These are phyloP conservation scores for Pyrocephalus nanus DNA, from an alignment of 2,797 vertebrate genomes.

Conservation along the genomic window DNA sequence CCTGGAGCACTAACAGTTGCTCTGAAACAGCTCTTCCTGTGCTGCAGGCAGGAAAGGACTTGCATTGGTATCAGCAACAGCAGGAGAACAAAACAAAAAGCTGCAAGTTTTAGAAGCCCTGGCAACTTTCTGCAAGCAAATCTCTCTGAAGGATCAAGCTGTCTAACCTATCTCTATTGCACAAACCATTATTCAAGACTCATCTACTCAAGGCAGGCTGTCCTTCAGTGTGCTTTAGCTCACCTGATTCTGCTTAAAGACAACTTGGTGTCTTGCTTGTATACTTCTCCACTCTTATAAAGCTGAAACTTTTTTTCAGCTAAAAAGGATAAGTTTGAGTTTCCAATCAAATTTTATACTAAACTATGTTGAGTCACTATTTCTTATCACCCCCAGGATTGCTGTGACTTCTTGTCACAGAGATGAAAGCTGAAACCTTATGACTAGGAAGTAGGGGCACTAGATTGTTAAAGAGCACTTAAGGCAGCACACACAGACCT, in stretches of 20 bases:
- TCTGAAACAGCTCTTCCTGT: neutral
- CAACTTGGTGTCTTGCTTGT: neutral
- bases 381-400: neutral
- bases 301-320: neutral
- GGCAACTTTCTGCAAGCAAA: neutral
- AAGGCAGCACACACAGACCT: neutral
- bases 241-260: neutral
- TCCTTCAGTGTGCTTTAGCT: neutral
- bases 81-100: neutral
- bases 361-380: neutral
- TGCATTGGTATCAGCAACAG: neutral
- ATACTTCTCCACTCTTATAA: neutral
- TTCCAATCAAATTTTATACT: neutral
- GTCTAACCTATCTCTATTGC: neutral
- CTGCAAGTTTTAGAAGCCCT: neutral
- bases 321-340: neutral
- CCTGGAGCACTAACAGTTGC: neutral
- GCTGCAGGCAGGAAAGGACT: neutral
- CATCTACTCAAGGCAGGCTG: neutral
- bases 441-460: fast-evolving
- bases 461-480: neutral
- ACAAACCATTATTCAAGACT: neutral
- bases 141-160: neutral
- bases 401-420: neutral
- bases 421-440: neutral